Evolutionary conservation across 1,140 invertebrate genomes (phyloP).

Genomic region (Babylonia areolata): DNA sequence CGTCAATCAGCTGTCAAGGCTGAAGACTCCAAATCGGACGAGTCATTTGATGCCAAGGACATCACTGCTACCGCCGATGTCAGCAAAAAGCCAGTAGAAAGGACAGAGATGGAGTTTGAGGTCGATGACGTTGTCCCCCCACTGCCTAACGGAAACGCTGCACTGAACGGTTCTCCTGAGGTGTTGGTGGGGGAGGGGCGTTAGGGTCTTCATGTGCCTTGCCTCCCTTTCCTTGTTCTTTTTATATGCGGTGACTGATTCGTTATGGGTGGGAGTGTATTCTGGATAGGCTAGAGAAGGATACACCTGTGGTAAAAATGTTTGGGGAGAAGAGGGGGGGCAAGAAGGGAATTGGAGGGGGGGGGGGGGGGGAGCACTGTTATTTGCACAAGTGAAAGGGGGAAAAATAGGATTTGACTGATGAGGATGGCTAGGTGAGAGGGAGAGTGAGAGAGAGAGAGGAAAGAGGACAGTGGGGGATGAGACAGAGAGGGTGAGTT

Average conservation of each 20-base stretch:
- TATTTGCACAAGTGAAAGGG: no score
- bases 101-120: conserved; percentile 16
- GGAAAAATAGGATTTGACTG: no score
- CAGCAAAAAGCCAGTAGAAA: neutral
- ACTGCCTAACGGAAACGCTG: conserved; percentile 1
- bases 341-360: no score
- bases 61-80: neutral
- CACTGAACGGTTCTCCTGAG: neutral
- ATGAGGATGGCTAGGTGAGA: neutral
- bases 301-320: no score
- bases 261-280: neutral
- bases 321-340: no score
- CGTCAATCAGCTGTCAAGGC: conserved; percentile 36
- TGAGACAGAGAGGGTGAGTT: no score
- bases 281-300: neutral
- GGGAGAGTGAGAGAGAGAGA: neutral
- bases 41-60: neutral
- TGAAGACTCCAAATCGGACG: neutral
- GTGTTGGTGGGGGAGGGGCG: conserved; percentile 12
- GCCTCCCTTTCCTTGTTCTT: neutral
- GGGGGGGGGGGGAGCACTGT: no score
- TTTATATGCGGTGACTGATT: neutral
- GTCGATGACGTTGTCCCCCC: neutral
- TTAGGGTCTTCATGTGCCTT: neutral
- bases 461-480: neutral